Conservation (phyloP, 2,888 invertebrate species). For the Cosmia pyralina region DNA sequence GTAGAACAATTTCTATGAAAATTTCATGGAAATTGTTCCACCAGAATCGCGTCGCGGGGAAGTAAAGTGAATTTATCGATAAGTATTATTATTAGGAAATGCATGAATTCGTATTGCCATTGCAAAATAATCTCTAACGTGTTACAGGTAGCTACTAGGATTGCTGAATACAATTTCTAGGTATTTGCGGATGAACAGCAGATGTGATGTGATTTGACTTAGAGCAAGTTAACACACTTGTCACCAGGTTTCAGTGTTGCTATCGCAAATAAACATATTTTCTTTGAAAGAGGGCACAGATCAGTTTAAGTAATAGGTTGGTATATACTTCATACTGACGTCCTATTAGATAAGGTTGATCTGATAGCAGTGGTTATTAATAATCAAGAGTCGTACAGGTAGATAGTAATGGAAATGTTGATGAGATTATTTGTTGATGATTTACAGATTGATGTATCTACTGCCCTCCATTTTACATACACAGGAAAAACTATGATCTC, state of each 20-base stretch:
- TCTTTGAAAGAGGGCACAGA: slow-evolving; percentile 16
- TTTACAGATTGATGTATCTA: background rate
- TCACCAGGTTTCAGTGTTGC: background rate
- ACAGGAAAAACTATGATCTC: background rate
- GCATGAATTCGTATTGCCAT: background rate
- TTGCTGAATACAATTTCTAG: background rate
- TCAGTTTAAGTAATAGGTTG: slow-evolving; percentile 4
- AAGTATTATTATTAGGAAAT: slow-evolving; percentile 1
- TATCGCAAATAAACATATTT: slow-evolving; percentile 10
- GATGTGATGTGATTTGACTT: background rate
- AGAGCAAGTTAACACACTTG: slow-evolving; percentile 3
- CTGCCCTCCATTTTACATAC: background rate
- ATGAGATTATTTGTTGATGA: background rate
- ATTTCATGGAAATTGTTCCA: too few species aligned
- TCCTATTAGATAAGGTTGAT: slow-evolving; percentile 27
- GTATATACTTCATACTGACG: background rate
- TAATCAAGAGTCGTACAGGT: slow-evolving; percentile 7
- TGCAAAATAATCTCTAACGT: slow-evolving; percentile 6
- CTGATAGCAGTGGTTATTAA: slow-evolving; percentile 11
- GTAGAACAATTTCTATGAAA: too few species aligned
- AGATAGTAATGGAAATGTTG: background rate
- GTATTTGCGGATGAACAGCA: background rate
- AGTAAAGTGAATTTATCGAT: background rate
- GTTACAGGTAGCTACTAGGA: background rate
- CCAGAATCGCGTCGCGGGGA: too few species aligned